Percentiles rank a stretch among this genome's conserved stretches.
Conservation (phyloP, 1,140 invertebrate species). For the Calephelis nemesis region DNA sequence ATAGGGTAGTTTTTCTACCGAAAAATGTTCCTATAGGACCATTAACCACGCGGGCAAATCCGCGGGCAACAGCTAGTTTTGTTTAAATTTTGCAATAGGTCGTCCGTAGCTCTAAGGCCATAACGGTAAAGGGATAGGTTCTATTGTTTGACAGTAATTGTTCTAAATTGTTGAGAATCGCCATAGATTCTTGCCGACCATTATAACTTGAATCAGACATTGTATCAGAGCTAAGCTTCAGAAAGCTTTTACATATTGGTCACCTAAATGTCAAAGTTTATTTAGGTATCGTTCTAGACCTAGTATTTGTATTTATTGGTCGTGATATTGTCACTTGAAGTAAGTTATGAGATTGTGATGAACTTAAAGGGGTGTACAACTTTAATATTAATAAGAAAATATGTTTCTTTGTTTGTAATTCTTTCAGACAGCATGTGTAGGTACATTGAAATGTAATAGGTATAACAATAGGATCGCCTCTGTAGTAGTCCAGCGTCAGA, state of each 20-base stretch:
- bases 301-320: conserved; percentile 23
- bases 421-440: too few relatives aligned
- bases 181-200: conserved; percentile 29
- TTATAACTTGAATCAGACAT: not conserved
- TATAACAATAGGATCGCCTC: too few relatives aligned
- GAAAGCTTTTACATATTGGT: not conserved
- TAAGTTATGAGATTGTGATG: conserved; percentile 1
- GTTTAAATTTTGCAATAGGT: conserved; percentile 20
- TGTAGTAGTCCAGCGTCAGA: too few relatives aligned
- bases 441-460: too few relatives aligned
- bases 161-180: conserved; percentile 42
- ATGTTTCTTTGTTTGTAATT: too few relatives aligned
- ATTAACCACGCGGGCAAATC: too few relatives aligned
- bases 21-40: too few relatives aligned
- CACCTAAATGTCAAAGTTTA: conserved; percentile 8
- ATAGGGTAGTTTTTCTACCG: too few relatives aligned
- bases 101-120: conserved; percentile 29
- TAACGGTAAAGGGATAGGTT: conserved; percentile 48
- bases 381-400: too few relatives aligned
- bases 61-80: conserved; percentile 2
- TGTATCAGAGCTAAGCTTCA: not conserved
- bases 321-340: conserved; percentile 18
- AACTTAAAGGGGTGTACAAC: too few relatives aligned
- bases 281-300: not conserved
- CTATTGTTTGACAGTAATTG: conserved; percentile 55